Conservation (phyloP, 1,140 invertebrate species). For the Nasonia longicornis region DNA sequence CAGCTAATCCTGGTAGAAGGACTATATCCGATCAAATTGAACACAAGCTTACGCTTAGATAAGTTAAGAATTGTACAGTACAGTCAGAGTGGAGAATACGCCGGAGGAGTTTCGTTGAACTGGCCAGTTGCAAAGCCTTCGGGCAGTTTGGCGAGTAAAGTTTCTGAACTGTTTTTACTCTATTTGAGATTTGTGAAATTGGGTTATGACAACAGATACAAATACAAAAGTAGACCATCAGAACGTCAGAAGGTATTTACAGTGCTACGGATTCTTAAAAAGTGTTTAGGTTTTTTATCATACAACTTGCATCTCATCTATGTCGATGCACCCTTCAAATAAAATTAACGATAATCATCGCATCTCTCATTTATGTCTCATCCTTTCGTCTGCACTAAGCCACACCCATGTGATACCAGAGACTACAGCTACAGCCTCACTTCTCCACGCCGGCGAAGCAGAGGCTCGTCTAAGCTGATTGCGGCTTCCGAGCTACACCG, state of each 20-base stretch:
- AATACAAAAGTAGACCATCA: too few relatives aligned
- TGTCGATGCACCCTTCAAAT: too few relatives aligned
- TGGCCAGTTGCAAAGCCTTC: neutral
- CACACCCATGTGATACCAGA: constrained; percentile 4
- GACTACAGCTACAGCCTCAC: too few relatives aligned
- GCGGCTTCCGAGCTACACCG: neutral
- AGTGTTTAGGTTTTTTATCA: too few relatives aligned
- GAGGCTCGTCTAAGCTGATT: constrained; percentile 19
- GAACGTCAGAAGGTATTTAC: neutral
- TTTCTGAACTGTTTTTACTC: neutral
- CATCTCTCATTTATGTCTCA: too few relatives aligned
- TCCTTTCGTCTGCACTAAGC: neutral
- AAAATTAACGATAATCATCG: too few relatives aligned
- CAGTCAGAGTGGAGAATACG: neutral
- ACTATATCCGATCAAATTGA: neutral
- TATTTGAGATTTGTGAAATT: neutral
- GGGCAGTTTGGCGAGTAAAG: neutral
- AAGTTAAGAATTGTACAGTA: neutral
- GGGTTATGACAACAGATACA: too few relatives aligned
- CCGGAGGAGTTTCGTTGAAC: neutral
- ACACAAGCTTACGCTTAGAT: neutral
- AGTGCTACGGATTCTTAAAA: too few relatives aligned
- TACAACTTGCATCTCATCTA: too few relatives aligned
- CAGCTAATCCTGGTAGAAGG: neutral
- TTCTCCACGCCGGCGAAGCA: too few relatives aligned